Percentiles rank a stretch among this genome's conserved stretches.
Evolutionary conservation across 2,113 vertebrate genomes (phyloP).

Genomic region (Cervus canadensis): DNA sequence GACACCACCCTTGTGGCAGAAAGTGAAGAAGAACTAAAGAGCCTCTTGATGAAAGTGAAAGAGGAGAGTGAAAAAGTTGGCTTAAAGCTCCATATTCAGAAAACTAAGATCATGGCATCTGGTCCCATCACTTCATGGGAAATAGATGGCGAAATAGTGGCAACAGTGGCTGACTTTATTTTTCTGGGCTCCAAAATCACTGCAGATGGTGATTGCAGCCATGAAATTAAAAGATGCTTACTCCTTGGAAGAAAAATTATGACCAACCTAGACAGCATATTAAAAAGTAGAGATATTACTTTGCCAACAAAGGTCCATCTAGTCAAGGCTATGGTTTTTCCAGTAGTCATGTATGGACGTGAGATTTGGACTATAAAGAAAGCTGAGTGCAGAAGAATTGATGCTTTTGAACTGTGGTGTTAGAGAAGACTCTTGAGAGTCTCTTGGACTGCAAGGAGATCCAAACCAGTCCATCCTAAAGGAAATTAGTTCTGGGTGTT

Average conservation of each 20-base stretch:
- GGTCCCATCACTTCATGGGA: not conserved
- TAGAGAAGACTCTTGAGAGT: not conserved
- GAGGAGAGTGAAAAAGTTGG: not conserved
- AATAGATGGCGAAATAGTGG: not conserved
- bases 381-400: fast-evolving
- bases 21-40: not conserved
- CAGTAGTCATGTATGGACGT: not conserved
- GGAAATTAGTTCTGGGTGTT: not conserved
- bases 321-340: not conserved
- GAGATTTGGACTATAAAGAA: not conserved
- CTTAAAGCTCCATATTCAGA: no score
- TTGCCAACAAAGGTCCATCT: not conserved
- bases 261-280: not conserved
- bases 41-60: not conserved
- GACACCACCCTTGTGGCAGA: not conserved
- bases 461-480: not conserved
- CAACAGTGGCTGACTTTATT: not conserved
- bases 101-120: not conserved
- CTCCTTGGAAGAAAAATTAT: not conserved
- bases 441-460: not conserved
- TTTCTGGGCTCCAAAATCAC: fast-evolving
- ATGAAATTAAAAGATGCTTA: not conserved
- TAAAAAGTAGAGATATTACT: not conserved
- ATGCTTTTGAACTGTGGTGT: not conserved
- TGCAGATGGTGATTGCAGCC: not conserved